Evolutionary conservation across 2,797 vertebrate species (phyloP).

Genomic region (Poecilia picta): DNA sequence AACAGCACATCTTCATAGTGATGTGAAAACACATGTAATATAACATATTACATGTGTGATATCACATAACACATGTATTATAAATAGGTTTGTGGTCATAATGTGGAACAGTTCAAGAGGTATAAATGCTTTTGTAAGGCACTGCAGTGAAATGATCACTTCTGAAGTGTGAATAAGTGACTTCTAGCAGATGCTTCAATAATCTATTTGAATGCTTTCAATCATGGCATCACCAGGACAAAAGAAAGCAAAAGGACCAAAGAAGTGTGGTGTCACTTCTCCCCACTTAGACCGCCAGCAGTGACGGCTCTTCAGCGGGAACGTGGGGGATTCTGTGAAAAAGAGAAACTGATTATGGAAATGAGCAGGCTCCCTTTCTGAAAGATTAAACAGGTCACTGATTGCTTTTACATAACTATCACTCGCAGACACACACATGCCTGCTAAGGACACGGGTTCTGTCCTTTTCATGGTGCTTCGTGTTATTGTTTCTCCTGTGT

Average conservation of each 20-base stretch:
- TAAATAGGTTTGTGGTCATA: neutral
- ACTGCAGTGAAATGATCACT: neutral
- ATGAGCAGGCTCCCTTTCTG: conserved; percentile 67
- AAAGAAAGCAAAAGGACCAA: neutral
- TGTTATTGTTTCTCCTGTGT: neutral
- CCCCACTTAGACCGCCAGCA: neutral
- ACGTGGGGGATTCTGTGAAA: conserved; percentile 54
- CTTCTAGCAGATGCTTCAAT: neutral
- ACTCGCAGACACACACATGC: conserved; percentile 11
- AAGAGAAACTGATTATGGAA: conserved; percentile 64
- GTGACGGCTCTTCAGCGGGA: conserved; percentile 41
- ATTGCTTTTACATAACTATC: conserved; percentile 79
- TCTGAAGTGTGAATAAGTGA: neutral
- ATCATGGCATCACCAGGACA: neutral
- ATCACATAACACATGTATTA: neutral
- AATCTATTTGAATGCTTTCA: conserved; percentile 1
- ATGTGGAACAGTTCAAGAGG: neutral
- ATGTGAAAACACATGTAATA: no score
- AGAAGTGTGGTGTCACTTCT: neutral
- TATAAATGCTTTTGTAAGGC: neutral
- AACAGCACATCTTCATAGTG: neutral
- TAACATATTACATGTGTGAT: no score
- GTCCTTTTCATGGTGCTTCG: neutral
- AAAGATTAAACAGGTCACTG: conserved; percentile 76
- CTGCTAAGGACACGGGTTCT: neutral